Evolutionary conservation across 2,113 vertebrate species (phyloP).

Genomic region (Urocolius indicus): DNA sequence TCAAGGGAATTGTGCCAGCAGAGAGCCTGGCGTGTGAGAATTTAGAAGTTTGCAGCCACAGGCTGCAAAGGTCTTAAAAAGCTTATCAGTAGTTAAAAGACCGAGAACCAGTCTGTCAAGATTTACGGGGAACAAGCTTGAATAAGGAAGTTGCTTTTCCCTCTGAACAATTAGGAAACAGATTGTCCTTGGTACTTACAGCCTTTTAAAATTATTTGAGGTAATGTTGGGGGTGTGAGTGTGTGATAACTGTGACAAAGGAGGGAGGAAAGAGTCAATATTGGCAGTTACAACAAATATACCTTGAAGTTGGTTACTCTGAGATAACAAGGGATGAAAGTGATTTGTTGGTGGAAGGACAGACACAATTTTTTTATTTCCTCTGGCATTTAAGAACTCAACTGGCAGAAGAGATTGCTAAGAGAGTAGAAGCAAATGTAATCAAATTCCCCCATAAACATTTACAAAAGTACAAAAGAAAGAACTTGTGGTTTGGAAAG

Average conservation of each 20-base stretch:
- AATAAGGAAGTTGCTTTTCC: background rate
- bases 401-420: background rate
- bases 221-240: too few relatives aligned
- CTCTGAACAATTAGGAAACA: background rate
- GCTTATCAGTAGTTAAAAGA: background rate
- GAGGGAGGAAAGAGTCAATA: background rate
- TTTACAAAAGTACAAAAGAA: slow-evolving; percentile 23
- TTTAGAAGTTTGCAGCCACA: background rate
- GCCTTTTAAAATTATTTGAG: background rate
- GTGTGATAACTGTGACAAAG: background rate
- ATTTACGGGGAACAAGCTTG: background rate
- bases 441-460: background rate
- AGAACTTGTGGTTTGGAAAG: background rate
- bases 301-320: background rate
- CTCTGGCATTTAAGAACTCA: background rate
- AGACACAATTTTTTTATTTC: background rate
- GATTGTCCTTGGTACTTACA: background rate
- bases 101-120: background rate
- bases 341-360: background rate
- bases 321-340: background rate
- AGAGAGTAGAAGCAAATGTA: background rate
- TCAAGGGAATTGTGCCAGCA: background rate
- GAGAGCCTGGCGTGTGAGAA: background rate
- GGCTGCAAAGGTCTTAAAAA: background rate
- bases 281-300: background rate